phyloP scores from a whole-genome alignment of 1,140 invertebrate species.

The Papilio dardanus region DNA sequence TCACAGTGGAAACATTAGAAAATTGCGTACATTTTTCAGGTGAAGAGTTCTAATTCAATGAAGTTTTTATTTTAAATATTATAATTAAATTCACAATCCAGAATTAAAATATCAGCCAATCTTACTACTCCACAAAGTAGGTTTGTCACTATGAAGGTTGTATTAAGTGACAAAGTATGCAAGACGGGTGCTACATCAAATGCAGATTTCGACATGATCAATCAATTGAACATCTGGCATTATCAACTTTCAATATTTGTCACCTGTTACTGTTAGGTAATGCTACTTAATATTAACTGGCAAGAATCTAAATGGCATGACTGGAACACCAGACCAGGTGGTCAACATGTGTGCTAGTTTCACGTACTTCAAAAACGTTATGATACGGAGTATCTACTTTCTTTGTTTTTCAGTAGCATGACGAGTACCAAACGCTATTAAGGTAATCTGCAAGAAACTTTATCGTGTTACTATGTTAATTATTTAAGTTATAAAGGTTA shows the following conservation, averaged over 20 bases:
- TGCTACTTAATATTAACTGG: not conserved
- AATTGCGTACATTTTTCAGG: no score
- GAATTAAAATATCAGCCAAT: not conserved
- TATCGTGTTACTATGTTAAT: no score
- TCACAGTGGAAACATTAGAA: no score
- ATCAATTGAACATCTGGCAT: not conserved
- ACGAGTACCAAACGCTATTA: no score
- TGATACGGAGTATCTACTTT: no score
- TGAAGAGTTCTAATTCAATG: no score
- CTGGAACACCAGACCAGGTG: not conserved
- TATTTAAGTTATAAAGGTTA: no score
- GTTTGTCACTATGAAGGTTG: not conserved
- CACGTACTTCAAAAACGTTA: not conserved
- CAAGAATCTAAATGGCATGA: not conserved
- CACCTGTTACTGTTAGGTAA: constrained; percentile 15
- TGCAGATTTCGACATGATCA: constrained; percentile 8
- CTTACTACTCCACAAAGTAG: not conserved
- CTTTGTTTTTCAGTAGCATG: no score
- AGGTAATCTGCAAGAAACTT: no score
- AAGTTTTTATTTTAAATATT: no score
- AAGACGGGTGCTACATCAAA: constrained; percentile 16
- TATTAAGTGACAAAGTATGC: not conserved
- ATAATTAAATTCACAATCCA: no score
- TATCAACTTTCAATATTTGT: constrained; percentile 17
- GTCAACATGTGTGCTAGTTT: not conserved